Evolutionary conservation across 2,888 invertebrate genomes (phyloP), one percentile per base, ranked within the genome.

Genomic region (Candidula unifasciata): DNA sequence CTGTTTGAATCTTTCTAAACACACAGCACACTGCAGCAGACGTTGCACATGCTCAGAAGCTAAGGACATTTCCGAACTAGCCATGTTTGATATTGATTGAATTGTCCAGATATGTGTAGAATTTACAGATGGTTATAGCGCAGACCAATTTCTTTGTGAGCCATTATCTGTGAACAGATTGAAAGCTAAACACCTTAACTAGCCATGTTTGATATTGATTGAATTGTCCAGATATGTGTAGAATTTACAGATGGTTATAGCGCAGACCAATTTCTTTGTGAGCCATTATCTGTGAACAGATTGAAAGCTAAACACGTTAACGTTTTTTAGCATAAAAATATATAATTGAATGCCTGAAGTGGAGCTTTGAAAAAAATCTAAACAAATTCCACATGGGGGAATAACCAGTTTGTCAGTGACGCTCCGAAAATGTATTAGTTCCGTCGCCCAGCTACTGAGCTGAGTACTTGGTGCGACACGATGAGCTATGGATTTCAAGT

Each of bases 1-100:
- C 94, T 97, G 97, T 92, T 97, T 95, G 95, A 97, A 99, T 92
- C 99, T 96, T 95, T 99, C 99, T 94, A 99, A 95, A 94, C 99
- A 99, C 93, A 99, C 98, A 94, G 99, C 97, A 95, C 99, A 99
- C 90, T 98, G 98, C 93, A 99, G 95, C 94, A 99, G 95, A 95
- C 98, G 98, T 94, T 99, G 99, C 84, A 95, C 90, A 71, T 91
- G 91, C 33, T 91, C 90, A 0, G 91, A 90, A 0, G 92, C 89
- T 83, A 92, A 91, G 10, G 90, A 89, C 78, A 78, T 69, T 18
- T 77, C 81, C 30, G 82, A 60, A 57, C 68, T 44, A 5, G 76
- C 21, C 81, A 77, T 85, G 18, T 27, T 27, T 54, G 68, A 69
- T 64, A 33, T 71, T 69, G 27, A 52, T 79, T 8, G 18, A 30